Evolutionary conservation across 2,888 invertebrate genomes (phyloP), one percentile per base, ranked within the genome.

Genomic region (Xylocampa areola): DNA sequence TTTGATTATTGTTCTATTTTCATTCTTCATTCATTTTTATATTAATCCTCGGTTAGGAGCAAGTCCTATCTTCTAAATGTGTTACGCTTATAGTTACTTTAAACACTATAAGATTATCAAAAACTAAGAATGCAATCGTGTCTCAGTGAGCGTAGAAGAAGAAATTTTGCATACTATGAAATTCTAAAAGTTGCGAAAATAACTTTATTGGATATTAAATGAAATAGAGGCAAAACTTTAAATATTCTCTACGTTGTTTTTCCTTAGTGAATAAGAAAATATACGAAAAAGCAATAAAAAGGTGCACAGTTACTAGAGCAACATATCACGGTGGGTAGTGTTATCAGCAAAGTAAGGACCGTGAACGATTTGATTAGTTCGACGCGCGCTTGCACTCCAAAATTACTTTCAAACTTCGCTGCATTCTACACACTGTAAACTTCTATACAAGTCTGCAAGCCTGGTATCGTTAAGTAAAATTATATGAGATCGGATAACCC

Each of bases 341-440:
- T 91, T 92, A 93, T 92, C 92, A 88, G 88, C 81, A 78, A 74
- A 80, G 84, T 84, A 88, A 89, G 88, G 81, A 91, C 90, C 92
- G 91, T 92, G 88, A 90, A 92, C 87, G 88, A 92, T 90, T 92
- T 89, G 91, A 92, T 93, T 93, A 91, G 88, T 89, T 88, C 89
- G 87, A 89, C 90, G 89, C 90, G 88, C 87, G 89, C 87, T 82
- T 90, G 91, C 89, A 91, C 89, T 89, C 89, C 87, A 84, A 93
- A 93, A 93, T 93, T 92, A 91, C 91, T 92, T 91, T 88, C 73
- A 86, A 90, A 91, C 88, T 90, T 84, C 68, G 72, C 72, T 79
- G 80, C 81, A 69, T 86, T 69, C 57, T 68, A 66, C 57, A 81
- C 84, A 80, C 80, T 83, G 79, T 27, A 77, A 80, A 87, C 89